Percentiles rank a stretch among this genome's conserved stretches.
Evolutionary conservation across 2,113 vertebrate species (phyloP).

Genomic region (Sialia sialis): DNA sequence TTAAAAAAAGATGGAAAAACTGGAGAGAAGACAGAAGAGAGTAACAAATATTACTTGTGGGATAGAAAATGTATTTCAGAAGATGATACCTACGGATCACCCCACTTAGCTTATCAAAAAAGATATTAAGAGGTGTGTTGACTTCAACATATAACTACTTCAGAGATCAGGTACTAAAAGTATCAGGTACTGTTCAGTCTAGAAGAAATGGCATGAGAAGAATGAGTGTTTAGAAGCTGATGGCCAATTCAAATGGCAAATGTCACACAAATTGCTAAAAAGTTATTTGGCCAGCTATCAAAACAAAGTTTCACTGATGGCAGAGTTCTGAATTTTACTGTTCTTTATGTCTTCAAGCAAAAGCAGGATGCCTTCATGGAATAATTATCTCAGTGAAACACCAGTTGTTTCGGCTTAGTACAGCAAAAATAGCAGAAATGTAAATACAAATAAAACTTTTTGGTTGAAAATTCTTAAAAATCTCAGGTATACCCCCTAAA

Average conservation of each 20-base stretch:
- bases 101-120: background rate
- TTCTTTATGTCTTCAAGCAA: background rate
- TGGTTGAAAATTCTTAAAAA: background rate
- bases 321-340: background rate
- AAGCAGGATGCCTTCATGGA: background rate
- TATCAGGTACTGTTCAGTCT: background rate
- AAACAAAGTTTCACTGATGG: background rate
- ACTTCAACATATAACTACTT: background rate
- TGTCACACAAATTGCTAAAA: background rate
- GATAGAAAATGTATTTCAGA: background rate
- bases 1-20: background rate
- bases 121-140: background rate
- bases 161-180: background rate
- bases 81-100: background rate
- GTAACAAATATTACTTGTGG: background rate
- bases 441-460: background rate
- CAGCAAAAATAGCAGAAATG: background rate
- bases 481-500: rapidly evolving
- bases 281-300: background rate
- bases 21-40: background rate
- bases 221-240: background rate
- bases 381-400: background rate
- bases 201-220: background rate
- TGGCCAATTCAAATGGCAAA: background rate
- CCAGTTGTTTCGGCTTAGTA: background rate